These are phyloP conservation scores for Thamnophis elegans DNA, from an alignment of 2,797 vertebrate genomes.

Conservation along the genomic window DNA sequence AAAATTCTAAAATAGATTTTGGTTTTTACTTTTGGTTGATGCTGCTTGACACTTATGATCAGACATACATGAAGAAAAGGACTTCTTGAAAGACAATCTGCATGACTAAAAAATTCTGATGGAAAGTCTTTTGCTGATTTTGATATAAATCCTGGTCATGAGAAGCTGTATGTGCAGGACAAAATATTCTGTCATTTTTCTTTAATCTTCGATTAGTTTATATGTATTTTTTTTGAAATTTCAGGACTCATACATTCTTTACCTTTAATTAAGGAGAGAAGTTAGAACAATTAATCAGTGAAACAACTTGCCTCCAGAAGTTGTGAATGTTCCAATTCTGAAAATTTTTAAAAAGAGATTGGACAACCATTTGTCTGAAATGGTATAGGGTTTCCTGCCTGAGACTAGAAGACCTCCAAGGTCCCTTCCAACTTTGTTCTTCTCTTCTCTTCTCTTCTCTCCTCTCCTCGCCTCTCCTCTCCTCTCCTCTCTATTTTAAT, in stretches of 20 bases:
- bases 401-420: too few relatives aligned
- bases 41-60: background rate
- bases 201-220: background rate
- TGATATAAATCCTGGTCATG: background rate
- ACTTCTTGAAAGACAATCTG: background rate
- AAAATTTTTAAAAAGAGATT: too few relatives aligned
- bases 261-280: too few relatives aligned
- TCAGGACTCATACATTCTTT: background rate
- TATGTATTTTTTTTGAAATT: background rate
- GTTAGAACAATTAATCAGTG: too few relatives aligned
- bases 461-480: rapidly evolving
- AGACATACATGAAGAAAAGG: background rate
- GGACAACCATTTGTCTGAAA: too few relatives aligned
- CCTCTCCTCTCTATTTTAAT: rapidly evolving
- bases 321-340: too few relatives aligned
- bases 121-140: background rate
- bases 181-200: background rate
- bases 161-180: background rate
- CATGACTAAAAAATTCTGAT: background rate
- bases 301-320: too few relatives aligned
- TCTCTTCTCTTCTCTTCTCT: rapidly evolving
- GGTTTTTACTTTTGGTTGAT: background rate
- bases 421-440: too few relatives aligned
- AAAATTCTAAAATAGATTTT: background rate
- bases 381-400: too few relatives aligned